A percentile compares a stretch with the other conserved stretches of the same genome.
phyloP scores from a whole-genome alignment of 2,888 invertebrate genomes.

The Lasioglossum marginatum region DNA sequence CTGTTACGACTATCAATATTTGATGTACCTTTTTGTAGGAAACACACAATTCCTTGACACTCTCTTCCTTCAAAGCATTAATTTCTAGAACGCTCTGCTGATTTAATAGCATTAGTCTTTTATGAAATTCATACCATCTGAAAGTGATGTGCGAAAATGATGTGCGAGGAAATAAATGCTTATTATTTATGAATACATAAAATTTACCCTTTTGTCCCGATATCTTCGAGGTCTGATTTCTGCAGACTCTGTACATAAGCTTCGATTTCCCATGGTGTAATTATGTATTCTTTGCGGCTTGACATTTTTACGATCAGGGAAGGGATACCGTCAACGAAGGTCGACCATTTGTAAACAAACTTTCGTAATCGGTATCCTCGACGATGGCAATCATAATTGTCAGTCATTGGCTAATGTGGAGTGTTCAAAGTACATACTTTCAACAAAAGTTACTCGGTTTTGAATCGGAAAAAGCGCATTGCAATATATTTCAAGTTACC shows the following conservation, averaged over 20 bases:
- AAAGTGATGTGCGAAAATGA: slow-evolving; percentile 53
- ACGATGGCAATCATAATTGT: slow-evolving; percentile 16
- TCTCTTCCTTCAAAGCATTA: slow-evolving; percentile 91
- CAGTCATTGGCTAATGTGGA: background rate
- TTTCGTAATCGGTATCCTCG: slow-evolving; percentile 47
- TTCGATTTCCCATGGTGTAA: slow-evolving; percentile 90
- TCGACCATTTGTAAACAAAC: slow-evolving; percentile 79
- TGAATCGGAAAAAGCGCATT: background rate
- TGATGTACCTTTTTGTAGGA: slow-evolving; percentile 89
- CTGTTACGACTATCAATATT: background rate
- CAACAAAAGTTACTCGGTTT: background rate
- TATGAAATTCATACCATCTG: slow-evolving; percentile 94
- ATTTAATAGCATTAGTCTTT: slow-evolving; percentile 92
- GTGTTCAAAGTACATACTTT: background rate
- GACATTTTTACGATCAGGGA: slow-evolving; percentile 63
- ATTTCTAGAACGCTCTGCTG: slow-evolving; percentile 95
- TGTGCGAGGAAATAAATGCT: background rate
- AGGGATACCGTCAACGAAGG: background rate
- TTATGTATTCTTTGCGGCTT: slow-evolving; percentile 82
- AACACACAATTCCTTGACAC: slow-evolving; percentile 93
- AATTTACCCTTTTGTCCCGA: slow-evolving; percentile 88
- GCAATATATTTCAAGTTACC: background rate
- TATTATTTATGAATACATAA: background rate
- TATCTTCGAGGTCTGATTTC: slow-evolving; percentile 87
- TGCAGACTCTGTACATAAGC: slow-evolving; percentile 90